phyloP scores from a whole-genome alignment of 2,113 vertebrate species.

The Charadrius vociferus region DNA sequence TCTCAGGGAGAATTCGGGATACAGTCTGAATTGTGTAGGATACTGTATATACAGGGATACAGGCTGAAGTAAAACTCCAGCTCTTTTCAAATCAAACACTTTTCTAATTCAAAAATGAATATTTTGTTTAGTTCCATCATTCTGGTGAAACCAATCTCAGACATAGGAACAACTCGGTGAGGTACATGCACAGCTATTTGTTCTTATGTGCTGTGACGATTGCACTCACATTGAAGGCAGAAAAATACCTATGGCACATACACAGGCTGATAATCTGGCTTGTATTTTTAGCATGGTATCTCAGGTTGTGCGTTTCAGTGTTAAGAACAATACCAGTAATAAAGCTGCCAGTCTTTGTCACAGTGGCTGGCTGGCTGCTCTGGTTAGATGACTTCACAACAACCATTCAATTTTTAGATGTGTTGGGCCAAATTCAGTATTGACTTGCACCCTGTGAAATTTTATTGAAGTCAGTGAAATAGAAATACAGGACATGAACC shows the following conservation, averaged over 20 bases:
- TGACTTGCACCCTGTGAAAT: background rate
- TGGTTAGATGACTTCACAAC: background rate
- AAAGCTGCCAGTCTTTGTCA: background rate
- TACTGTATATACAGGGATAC: background rate
- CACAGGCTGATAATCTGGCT: background rate
- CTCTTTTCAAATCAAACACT: background rate
- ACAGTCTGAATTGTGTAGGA: background rate
- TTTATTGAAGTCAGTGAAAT: background rate
- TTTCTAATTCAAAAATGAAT: background rate
- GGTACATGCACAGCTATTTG: background rate
- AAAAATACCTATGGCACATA: background rate
- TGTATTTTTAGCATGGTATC: background rate
- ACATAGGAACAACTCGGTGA: background rate
- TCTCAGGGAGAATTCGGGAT: background rate
- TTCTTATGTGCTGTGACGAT: rapidly evolving
- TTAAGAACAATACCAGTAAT: background rate
- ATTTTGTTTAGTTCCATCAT: background rate
- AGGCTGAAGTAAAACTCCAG: background rate
- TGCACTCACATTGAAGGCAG: background rate
- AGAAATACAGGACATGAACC: background rate
- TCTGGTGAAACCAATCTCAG: background rate
- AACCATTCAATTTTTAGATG: background rate
- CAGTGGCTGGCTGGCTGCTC: background rate
- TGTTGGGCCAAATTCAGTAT: background rate
- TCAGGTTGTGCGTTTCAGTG: background rate